A percentile compares a stretch with the other conserved stretches of the same genome.
Conservation (phyloP, 2,888 invertebrate species). For the Nephrotoma guestfalica region DNA sequence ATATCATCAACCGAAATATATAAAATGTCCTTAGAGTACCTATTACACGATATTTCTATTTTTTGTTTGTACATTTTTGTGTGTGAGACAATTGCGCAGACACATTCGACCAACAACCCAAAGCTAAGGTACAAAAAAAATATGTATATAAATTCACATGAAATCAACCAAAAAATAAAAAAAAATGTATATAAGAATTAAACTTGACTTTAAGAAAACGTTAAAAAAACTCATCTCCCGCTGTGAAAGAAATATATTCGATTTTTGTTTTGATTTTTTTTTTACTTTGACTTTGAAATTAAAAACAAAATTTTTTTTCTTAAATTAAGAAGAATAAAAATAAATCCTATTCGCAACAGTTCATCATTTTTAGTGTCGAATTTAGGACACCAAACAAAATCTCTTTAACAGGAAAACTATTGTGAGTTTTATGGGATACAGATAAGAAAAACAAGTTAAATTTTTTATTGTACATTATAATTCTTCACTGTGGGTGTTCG, state of each 20-base stretch:
- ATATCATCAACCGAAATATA: not conserved
- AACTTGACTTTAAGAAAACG: constrained; percentile 3
- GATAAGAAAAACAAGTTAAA: not conserved
- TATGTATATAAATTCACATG: not conserved
- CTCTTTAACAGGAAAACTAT: not conserved
- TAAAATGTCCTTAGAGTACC: not conserved
- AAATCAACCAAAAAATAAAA: not conserved
- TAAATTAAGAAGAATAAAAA: not conserved
- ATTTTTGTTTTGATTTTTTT: not conserved
- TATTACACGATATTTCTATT: not conserved
- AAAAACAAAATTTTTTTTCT: not conserved
- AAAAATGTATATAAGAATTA: not conserved
- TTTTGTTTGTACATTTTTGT: not conserved
- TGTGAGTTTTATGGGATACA: not conserved
- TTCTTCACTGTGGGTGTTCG: not conserved
- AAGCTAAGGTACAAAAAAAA: not conserved
- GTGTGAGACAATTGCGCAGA: not conserved
- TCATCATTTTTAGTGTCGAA: not conserved
- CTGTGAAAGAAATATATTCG: not conserved
- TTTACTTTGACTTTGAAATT: not conserved
- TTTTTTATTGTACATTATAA: not conserved
- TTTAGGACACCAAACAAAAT: not conserved
- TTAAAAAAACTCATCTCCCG: not conserved
- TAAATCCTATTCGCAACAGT: constrained; percentile 4
- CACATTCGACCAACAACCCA: not conserved